Base-by-base conservation (phyloP, 1,140 invertebrate genomes). In the Matsumurasca onukii region DNA sequence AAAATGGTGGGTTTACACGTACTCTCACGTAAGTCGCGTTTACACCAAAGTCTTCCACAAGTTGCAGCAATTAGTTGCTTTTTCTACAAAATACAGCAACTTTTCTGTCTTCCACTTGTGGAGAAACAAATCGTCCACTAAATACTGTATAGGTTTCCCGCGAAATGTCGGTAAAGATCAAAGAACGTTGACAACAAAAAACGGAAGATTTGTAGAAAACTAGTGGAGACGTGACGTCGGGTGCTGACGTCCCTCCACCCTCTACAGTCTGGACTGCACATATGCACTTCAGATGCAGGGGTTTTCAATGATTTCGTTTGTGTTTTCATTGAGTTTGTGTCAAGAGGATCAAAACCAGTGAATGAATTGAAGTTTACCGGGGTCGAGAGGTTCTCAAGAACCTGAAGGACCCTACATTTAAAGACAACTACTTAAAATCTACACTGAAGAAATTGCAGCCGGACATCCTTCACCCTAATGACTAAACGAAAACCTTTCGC, bases 41-140 rank as follows among this genome's bases (percentile, higher is more conserved):
- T 12, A 52, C 49, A 52, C 49, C 49, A 52, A 52, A 52, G 49
- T 52, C 22, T 52, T 52, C 49, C 49, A 52, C 49, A 15, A 45
- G 49, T 52, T 52, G 49, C 49, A 22, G 49, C 12, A 12, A 52
- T 22, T 52, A 17, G 49, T 52, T 52, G 20, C 49, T 52, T 52
- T 52, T 52, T 52, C 49, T 52, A 52, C 49, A 52, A n/a, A n/a
- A n/a, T 15, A 52, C 5, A 15, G 49, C 49, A 22, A 52, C 20
- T 22, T 52, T 52, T 52, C 49, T 52, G 49, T 52, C 20, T 12
- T 52, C 49, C 49, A 52, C 49, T 52, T 15, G 49, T 52, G 49
- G 49, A 52, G 49, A 22, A 22, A 52, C 12, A 52, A 52, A 22
- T 52, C 20, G 34, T 45, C 34, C 20, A 52, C 49, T 52, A 20